Evolutionary conservation across 2,888 invertebrate species (phyloP).

Genomic region (Platycheirus albimanus): DNA sequence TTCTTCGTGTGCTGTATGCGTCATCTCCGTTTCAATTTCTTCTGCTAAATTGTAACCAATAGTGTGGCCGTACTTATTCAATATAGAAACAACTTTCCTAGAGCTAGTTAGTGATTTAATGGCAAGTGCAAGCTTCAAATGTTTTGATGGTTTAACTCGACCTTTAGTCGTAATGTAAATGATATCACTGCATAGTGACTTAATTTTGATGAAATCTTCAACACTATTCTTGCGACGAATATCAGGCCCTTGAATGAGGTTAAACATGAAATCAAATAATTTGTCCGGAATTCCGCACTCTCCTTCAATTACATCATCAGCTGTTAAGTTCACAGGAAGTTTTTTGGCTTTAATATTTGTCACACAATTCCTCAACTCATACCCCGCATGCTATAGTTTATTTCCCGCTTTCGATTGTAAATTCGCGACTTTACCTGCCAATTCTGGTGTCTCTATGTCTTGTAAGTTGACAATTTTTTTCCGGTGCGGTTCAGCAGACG

Average conservation of each 20-base stretch:
- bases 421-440: too few species aligned
- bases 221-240: background rate
- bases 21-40: too few species aligned
- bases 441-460: too few species aligned
- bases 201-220: background rate
- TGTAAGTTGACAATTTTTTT: too few species aligned
- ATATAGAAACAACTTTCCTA: conserved; percentile 7
- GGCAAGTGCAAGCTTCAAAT: conserved; percentile 7
- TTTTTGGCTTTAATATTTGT: too few species aligned
- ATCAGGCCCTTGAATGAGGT: conserved; percentile 1
- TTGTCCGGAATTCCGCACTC: conserved; percentile 8
- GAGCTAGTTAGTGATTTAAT: conserved; percentile 1
- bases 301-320: background rate
- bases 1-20: too few species aligned
- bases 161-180: conserved; percentile 2
- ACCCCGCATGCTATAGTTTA: too few species aligned
- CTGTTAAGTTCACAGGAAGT: background rate
- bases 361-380: too few species aligned
- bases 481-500: too few species aligned
- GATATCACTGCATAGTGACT: background rate
- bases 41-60: too few species aligned
- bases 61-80: background rate
- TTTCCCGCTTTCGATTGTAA: too few species aligned
- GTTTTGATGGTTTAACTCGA: conserved; percentile 14
- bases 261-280: background rate